Conservation (phyloP, 2,888 invertebrate genomes). For the Flabesymbios commensalis region DNA sequence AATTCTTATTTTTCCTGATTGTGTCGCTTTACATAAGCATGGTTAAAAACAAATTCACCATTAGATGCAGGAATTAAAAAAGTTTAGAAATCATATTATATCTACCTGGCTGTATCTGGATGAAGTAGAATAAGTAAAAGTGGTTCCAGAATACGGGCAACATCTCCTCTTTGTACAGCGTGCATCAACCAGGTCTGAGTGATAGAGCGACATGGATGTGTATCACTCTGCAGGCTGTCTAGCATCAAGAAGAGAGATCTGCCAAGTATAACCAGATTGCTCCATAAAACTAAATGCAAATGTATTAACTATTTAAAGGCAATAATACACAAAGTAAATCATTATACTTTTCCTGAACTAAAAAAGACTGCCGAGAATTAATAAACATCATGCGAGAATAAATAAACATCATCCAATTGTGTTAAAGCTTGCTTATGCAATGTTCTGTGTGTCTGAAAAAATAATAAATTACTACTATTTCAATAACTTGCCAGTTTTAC, state of each 20-base stretch:
- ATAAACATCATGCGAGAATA: too few species aligned
- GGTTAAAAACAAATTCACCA: background rate
- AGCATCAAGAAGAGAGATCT: slow-evolving; percentile 75
- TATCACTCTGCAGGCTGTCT: slow-evolving; percentile 69
- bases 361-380: too few species aligned
- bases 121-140: slow-evolving; percentile 76
- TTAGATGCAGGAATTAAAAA: background rate
- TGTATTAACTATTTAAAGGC: background rate
- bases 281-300: background rate
- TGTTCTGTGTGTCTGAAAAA: too few species aligned
- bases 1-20: too few species aligned
- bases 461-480: too few species aligned
- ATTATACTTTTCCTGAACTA: background rate
- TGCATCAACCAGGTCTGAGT: slow-evolving; percentile 72
- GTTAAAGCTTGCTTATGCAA: too few species aligned
- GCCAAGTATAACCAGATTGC: too few species aligned
- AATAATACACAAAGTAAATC: slow-evolving; percentile 4
- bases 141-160: slow-evolving; percentile 78
- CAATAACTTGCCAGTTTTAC: too few species aligned
- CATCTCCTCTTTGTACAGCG: slow-evolving; percentile 71
- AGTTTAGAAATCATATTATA: slow-evolving; percentile 51
- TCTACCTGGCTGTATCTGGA: slow-evolving; percentile 73
- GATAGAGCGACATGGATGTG: slow-evolving; percentile 60
- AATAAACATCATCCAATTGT: too few species aligned
- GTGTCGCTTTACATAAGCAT: too few species aligned